Evolutionary conservation across 2,797 vertebrate genomes (phyloP).

Genomic region (Lindbergichthys nudifrons): DNA sequence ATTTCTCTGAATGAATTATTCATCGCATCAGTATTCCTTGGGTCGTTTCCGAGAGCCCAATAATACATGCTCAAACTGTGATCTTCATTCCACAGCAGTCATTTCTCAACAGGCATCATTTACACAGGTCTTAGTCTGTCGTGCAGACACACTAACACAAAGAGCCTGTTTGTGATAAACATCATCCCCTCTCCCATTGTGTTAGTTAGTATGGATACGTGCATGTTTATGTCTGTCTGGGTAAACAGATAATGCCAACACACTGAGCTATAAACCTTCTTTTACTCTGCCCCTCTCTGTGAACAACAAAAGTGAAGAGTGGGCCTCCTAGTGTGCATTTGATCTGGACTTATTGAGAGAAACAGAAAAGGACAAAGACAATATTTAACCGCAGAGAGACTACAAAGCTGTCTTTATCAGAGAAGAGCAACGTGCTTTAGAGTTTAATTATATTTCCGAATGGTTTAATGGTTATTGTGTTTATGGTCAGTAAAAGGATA

Average conservation of each 20-base stretch:
- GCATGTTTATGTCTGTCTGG: conserved; percentile 22
- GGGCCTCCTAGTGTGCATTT: conserved; percentile 55
- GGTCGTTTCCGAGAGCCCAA: conserved; percentile 20
- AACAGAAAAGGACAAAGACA: conserved; percentile 32
- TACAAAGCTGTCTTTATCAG: conserved; percentile 45
- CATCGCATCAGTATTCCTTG: conserved; percentile 40
- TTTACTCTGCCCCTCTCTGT: conserved; percentile 29
- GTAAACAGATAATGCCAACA: conserved; percentile 50
- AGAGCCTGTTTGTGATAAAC: conserved; percentile 23
- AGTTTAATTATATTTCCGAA: not conserved
- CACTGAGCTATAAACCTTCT: conserved; percentile 33
- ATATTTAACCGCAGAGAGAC: conserved; percentile 19
- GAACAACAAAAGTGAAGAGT: conserved; percentile 34
- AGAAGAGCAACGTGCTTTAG: not conserved
- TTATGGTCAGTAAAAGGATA: not conserved
- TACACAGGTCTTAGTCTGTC: conserved; percentile 23
- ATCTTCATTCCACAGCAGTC: conserved; percentile 42
- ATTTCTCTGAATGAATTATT: conserved; percentile 62
- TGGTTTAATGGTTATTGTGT: conserved; percentile 1
- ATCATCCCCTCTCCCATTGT: conserved; percentile 13
- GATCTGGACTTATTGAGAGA: conserved; percentile 52
- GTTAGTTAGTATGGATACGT: not conserved
- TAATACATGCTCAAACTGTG: conserved; percentile 38
- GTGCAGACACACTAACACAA: conserved; percentile 10
- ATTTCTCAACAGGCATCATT: conserved; percentile 35